phyloP scores from a whole-genome alignment of 2,888 invertebrate species.

The Sussaba pulchella region DNA sequence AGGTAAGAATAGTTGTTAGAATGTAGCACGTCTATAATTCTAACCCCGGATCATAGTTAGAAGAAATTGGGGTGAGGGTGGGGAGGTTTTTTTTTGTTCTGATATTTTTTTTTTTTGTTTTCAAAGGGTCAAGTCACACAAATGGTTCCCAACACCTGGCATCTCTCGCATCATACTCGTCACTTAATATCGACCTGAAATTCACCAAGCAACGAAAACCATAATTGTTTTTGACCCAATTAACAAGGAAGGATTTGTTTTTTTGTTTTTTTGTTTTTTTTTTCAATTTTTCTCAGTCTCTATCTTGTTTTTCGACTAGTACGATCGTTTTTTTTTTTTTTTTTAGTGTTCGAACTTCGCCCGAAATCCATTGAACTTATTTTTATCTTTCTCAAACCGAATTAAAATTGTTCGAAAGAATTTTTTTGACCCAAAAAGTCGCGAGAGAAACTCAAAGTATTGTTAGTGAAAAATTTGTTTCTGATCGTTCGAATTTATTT shows the following conservation, averaged over 20 bases:
- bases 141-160: constrained; percentile 84
- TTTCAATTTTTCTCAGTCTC: no score
- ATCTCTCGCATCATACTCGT: constrained; percentile 83
- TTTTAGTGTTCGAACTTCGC: no score
- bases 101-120: constrained; percentile 41
- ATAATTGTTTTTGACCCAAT: constrained; percentile 80
- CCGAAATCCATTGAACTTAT: no score
- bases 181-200: constrained; percentile 85
- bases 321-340: no score
- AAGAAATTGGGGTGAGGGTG: constrained; percentile 77
- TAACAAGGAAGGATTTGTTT: background rate
- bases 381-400: no score
- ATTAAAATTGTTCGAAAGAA: no score
- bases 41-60: constrained; percentile 78
- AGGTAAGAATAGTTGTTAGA: constrained; percentile 79
- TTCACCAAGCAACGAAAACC: constrained; percentile 84
- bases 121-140: constrained; percentile 83
- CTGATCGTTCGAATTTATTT: no score
- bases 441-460: no score
- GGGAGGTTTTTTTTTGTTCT: constrained; percentile 3
- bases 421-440: no score
- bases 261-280: background rate
- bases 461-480: no score
- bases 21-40: constrained; percentile 78
- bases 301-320: background rate